Evolutionary conservation across 2,888 invertebrate species (phyloP), one percentile per base, ranked within the genome.

Genomic region (Phaedon cochleariae): DNA sequence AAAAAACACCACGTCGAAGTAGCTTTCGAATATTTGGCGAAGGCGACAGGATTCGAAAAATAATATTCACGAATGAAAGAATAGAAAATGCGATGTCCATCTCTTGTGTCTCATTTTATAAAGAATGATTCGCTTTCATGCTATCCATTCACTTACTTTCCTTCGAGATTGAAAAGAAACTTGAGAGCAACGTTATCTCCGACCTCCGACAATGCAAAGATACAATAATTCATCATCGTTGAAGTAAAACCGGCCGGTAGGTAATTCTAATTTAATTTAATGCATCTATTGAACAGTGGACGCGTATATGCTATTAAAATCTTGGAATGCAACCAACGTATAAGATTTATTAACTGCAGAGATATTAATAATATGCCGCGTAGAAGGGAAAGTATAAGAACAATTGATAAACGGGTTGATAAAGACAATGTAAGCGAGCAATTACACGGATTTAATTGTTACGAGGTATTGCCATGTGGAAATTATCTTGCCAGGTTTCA

Each of bases 361-460:
- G 45, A 63, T 63, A 63, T 60, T 63, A 63, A 67, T 60, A 60
- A 53, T 59, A 57, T 45, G 60, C 60, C 62, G 21, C n/a, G 55
- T 48, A 45, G 53, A 54, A 66, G 46, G 58, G 55, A 62, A 60
- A 57, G 7, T 5, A 54, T 59, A 64, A 59, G 62, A 60, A 66
- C 61, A 69, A 67, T 61, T 65, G 65, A 67, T 65, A 54, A 60
- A 69, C 60, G 65, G 63, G 61, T 67, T 65, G 45, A 55, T 61
- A 69, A 62, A 55, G 41, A 41, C 41, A 41, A 41, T 41, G 41
- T 41, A 41, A n/a, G 41, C 41, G n/a, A 41, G 41, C 41, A 41
- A 41, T 41, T 41, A 41, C 15, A 15, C 2, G 41, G 41, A 15
- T 41, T 41, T 41, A 41, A 41, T 41, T 41, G 41, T 15, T 41